phyloP scores from a whole-genome alignment of 2,888 invertebrate genomes.

The Spicauda simplicius region DNA sequence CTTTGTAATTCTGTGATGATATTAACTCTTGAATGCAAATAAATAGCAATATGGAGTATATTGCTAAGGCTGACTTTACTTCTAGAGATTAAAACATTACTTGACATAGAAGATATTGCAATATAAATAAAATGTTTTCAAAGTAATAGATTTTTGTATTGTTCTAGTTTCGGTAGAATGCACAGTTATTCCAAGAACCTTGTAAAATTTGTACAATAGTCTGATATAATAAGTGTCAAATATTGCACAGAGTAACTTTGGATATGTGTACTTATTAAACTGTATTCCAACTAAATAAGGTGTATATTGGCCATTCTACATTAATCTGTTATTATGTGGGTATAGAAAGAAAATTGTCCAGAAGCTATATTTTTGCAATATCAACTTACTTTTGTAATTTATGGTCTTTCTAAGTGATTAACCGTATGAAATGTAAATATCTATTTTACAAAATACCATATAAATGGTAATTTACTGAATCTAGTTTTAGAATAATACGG shows the following conservation, averaged over 20 bases:
- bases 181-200: not conserved
- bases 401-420: slow-evolving; percentile 27
- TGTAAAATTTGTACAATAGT: not conserved
- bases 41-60: slow-evolving; percentile 4
- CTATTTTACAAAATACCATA: slow-evolving; percentile 40
- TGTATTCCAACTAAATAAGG: not conserved
- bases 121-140: not conserved
- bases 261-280: slow-evolving; percentile 11
- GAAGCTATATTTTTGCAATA: slow-evolving; percentile 33
- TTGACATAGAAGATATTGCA: not conserved
- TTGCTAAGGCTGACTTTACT: slow-evolving; percentile 12
- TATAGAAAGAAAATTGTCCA: slow-evolving; percentile 11
- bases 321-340: slow-evolving; percentile 5
- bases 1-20: slow-evolving; percentile 9
- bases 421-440: slow-evolving; percentile 45
- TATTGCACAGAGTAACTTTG: not conserved
- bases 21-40: not conserved
- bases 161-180: not conserved
- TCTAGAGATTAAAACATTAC: not conserved
- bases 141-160: not conserved
- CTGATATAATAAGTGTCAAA: slow-evolving; percentile 1
- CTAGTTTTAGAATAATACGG: slow-evolving; percentile 45
- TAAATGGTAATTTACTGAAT: slow-evolving; percentile 40
- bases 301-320: not conserved
- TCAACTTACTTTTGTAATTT: slow-evolving; percentile 40